These are phyloP conservation scores for Phasianus colchicus DNA, from an alignment of 2,113 vertebrate species.

Conservation along the genomic window DNA sequence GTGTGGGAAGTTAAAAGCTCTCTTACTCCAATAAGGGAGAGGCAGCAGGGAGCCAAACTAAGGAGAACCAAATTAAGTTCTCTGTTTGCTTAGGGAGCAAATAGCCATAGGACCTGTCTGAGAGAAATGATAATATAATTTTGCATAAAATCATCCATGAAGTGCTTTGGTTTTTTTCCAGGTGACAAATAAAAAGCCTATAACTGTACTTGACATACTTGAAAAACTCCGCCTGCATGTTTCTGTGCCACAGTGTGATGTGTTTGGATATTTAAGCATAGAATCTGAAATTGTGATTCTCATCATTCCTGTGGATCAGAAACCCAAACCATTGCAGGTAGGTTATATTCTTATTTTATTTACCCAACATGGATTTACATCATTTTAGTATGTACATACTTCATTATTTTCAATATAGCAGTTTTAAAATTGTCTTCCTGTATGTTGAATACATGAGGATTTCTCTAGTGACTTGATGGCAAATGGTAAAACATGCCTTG, in stretches of 20 bases:
- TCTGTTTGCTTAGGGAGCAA: neutral
- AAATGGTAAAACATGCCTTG: neutral
- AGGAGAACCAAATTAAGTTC: neutral
- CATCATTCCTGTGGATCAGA: slow-evolving; percentile 91
- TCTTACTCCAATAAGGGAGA: neutral
- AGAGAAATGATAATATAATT: neutral
- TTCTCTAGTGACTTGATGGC: neutral
- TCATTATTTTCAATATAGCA: neutral
- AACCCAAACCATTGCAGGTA: slow-evolving; percentile 94
- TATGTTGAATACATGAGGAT: too few species aligned
- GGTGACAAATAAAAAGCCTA: slow-evolving; percentile 89
- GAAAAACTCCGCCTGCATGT: slow-evolving; percentile 90
- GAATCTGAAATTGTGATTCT: slow-evolving; percentile 93
- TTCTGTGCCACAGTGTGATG: slow-evolving; percentile 96
- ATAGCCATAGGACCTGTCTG: neutral
- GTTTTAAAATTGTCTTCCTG: neutral
- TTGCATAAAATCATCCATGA: neutral
- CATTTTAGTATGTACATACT: accelerated
- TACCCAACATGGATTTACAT: neutral
- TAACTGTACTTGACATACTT: slow-evolving; percentile 91
- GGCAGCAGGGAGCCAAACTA: neutral
- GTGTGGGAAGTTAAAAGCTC: neutral
- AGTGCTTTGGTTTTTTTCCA: slow-evolving; percentile 59
- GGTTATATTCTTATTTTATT: neutral
- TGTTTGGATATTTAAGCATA: slow-evolving; percentile 96